phyloP scores from a whole-genome alignment of 35 echinoderm and acorn worm species.

The Amphiura filiformis region DNA sequence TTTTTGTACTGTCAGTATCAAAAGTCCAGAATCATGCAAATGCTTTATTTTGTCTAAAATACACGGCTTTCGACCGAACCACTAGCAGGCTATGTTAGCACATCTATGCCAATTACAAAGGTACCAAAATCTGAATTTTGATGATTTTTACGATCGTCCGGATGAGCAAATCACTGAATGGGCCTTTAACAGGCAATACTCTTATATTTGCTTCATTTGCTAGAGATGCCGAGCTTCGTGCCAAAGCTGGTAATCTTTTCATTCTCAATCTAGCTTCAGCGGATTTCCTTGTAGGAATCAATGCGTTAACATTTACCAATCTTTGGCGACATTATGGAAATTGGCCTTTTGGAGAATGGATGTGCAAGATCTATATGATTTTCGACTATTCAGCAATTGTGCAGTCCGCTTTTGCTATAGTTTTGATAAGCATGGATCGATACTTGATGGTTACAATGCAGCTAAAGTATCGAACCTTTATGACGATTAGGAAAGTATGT shows the following conservation, averaged over 20 bases:
- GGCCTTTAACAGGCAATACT: constrained; percentile 34
- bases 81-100: too few species aligned
- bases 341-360: constrained; percentile 28
- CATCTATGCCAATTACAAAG: too few species aligned
- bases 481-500: not conserved
- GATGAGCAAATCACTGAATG: too few species aligned
- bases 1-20: too few species aligned
- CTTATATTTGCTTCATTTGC: constrained; percentile 22
- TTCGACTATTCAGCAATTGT: constrained; percentile 34
- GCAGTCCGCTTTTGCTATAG: constrained; percentile 18
- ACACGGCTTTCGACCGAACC: too few species aligned
- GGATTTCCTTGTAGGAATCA: constrained; percentile 32
- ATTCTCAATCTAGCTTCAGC: constrained; percentile 33
- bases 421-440: constrained; percentile 50
- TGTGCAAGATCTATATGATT: constrained; percentile 26
- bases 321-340: constrained; percentile 26
- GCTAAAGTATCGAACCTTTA: constrained; percentile 24
- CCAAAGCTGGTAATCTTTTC: constrained; percentile 35
- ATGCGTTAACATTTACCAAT: constrained; percentile 28
- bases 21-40: too few species aligned
- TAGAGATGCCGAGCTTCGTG: constrained; percentile 18
- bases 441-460: constrained; percentile 31
- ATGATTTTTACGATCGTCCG: too few species aligned
- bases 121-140: too few species aligned
- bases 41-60: too few species aligned